Evolutionary conservation across 2,113 vertebrate species (phyloP).

Genomic region (Sus scrofa): DNA sequence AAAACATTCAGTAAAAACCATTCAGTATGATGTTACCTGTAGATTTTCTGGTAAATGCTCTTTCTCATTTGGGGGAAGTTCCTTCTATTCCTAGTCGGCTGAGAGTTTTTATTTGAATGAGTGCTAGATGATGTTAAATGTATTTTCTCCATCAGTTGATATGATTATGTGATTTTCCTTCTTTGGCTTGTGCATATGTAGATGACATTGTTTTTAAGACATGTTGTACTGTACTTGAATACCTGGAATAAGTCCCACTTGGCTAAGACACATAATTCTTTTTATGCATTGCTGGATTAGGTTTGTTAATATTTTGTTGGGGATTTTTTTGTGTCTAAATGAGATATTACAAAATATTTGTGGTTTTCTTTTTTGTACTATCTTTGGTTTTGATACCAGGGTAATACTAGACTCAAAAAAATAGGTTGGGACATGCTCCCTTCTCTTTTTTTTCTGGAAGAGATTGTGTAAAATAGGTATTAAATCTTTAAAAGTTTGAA

Average conservation of each 20-base stretch:
- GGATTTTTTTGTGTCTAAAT: neutral
- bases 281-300: neutral
- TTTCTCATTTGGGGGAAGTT: neutral
- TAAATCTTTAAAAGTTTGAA: neutral
- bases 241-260: neutral
- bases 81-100: neutral
- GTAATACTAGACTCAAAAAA: neutral
- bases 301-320: neutral
- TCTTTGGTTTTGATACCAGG: neutral
- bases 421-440: neutral
- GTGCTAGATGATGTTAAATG: neutral
- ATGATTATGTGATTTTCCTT: neutral
- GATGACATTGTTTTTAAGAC: neutral
- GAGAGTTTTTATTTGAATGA: neutral
- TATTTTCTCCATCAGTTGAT: neutral
- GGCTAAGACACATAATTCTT: neutral
- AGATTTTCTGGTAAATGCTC: neutral
- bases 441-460: conserved; percentile 5
- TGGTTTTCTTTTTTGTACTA: neutral
- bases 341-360: neutral
- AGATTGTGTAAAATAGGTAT: neutral
- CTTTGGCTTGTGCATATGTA: neutral
- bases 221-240: neutral
- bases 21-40: neutral
- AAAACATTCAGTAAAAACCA: neutral